A percentile compares a stretch with the other conserved stretches of the same genome.
These are phyloP conservation scores for Drosophila mulleri DNA, from an alignment of 2,888 invertebrate genomes.

Conservation along the genomic window DNA sequence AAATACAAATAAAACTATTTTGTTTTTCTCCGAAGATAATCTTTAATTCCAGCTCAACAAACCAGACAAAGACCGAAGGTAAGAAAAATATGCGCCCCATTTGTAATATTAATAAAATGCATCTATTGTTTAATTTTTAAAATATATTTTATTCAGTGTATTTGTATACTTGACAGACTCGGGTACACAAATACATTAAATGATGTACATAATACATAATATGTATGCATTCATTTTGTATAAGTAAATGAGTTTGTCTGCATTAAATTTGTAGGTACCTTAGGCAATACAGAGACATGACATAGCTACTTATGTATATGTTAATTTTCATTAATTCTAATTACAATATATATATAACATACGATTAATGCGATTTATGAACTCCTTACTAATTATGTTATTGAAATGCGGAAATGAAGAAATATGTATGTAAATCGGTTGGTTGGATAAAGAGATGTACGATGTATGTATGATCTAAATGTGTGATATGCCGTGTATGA, in stretches of 20 bases:
- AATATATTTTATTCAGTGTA: slow-evolving; percentile 74
- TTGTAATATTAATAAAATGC: background rate
- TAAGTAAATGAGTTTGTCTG: slow-evolving; percentile 74
- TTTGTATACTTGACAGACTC: slow-evolving; percentile 54
- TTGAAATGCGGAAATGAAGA: slow-evolving; percentile 42
- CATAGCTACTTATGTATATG: slow-evolving; percentile 56
- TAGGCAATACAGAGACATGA: slow-evolving; percentile 77
- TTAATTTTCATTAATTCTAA: slow-evolving; percentile 44
- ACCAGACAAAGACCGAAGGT: background rate
- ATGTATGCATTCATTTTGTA: slow-evolving; percentile 41
- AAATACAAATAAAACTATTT: background rate
- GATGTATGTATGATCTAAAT: slow-evolving; percentile 26
- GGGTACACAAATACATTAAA: slow-evolving; percentile 63
- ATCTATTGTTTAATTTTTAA: slow-evolving; percentile 51
- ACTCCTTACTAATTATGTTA: slow-evolving; percentile 20
- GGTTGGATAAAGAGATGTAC: slow-evolving; percentile 30
- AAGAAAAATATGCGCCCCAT: background rate
- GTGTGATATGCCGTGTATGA: slow-evolving; percentile 42
- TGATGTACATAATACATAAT: slow-evolving; percentile 42
- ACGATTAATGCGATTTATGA: slow-evolving; percentile 18
- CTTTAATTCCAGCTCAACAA: too few relatives aligned
- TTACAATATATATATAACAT: slow-evolving; percentile 44
- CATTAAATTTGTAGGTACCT: slow-evolving; percentile 78
- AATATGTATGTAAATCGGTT: slow-evolving; percentile 14
- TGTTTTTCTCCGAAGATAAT: background rate